phyloP scores from a whole-genome alignment of 2,888 invertebrate genomes.

The Cotesia congregata region DNA sequence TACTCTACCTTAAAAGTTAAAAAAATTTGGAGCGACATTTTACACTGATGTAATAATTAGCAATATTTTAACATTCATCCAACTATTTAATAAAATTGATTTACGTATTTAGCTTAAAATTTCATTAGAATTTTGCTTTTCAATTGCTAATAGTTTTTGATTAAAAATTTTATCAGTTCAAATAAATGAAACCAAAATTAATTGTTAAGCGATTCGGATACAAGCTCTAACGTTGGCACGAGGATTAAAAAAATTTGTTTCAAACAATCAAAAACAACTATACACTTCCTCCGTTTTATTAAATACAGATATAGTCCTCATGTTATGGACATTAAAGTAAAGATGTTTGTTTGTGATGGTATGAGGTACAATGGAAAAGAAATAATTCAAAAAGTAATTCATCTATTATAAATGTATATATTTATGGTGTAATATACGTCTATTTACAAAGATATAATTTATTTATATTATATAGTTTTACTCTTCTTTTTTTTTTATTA shows the following conservation, averaged over 20 bases:
- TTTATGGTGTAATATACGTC: neutral
- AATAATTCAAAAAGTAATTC: conserved; percentile 36
- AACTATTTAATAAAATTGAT: too few species aligned
- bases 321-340: neutral
- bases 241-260: neutral
- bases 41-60: too few species aligned
- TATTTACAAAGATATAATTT: neutral
- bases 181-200: too few species aligned
- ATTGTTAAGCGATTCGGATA: too few species aligned
- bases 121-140: too few species aligned
- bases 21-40: too few species aligned
- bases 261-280: neutral
- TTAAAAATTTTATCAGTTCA: too few species aligned
- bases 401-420: conserved; percentile 11
- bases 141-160: too few species aligned
- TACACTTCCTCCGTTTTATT: neutral
- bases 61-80: too few species aligned
- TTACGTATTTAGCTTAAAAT: too few species aligned
- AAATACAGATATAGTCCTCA: neutral
- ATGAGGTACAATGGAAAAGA: neutral
- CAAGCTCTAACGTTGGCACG: too few species aligned
- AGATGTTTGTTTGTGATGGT: neutral
- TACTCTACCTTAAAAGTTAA: too few species aligned
- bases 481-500: conserved; percentile 49
- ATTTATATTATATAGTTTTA: conserved; percentile 37